A percentile compares a stretch with the other conserved stretches of the same genome.
These are phyloP conservation scores for Frankliniella fusca DNA, from an alignment of 2,888 invertebrate species.

Conservation along the genomic window DNA sequence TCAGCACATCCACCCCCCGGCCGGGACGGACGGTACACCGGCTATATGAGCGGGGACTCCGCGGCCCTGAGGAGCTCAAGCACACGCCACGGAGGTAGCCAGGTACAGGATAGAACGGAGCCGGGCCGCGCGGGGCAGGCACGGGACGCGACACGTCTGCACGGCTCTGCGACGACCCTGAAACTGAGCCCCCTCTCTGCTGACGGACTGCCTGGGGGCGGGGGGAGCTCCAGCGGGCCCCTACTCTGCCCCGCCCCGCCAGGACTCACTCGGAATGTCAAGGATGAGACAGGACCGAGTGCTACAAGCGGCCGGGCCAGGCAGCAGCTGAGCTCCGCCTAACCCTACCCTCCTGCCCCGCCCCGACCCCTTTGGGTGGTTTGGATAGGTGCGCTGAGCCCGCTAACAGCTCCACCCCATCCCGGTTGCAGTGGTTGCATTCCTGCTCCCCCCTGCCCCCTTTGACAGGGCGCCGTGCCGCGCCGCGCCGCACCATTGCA, in stretches of 20 bases:
- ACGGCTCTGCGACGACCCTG: not conserved
- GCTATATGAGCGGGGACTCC: too few relatives aligned
- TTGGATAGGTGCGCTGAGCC: too few relatives aligned
- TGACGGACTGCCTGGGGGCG: not conserved
- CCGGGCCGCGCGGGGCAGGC: too few relatives aligned
- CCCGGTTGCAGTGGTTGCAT: too few relatives aligned
- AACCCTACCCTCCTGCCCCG: too few relatives aligned
- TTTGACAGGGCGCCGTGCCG: not conserved
- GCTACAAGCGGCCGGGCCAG: not conserved
- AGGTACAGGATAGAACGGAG: not conserved
- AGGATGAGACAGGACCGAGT: not conserved
- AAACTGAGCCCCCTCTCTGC: not conserved
- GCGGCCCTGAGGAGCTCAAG: too few relatives aligned
- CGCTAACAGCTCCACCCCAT: too few relatives aligned
- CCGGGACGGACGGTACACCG: too few relatives aligned
- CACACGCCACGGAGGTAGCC: not conserved
- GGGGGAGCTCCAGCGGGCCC: not conserved
- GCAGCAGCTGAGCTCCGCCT: not conserved
- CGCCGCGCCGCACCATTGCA: not conserved
- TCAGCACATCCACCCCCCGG: too few relatives aligned
- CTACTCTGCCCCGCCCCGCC: not conserved
- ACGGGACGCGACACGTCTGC: slow-evolving; percentile 2
- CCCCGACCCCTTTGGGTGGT: too few relatives aligned
- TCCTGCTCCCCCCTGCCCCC: too few relatives aligned
- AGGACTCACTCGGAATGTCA: too few relatives aligned